These are phyloP conservation scores for Chascanopsetta lugubris DNA, from an alignment of 2,113 vertebrate species.

Conservation along the genomic window DNA sequence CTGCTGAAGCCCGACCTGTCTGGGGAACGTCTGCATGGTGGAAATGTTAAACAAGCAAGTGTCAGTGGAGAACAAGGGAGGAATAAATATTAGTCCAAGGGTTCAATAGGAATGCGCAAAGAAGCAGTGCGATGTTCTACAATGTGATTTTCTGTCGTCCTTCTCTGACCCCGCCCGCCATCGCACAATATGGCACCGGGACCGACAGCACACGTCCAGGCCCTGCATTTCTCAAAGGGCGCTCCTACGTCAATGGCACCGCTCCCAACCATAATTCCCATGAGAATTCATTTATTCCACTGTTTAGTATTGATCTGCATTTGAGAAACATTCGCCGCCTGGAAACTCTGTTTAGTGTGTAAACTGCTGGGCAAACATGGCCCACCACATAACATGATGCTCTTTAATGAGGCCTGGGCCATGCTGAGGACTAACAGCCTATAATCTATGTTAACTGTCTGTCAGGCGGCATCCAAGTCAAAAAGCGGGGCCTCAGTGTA, in stretches of 20 bases:
- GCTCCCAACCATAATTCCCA: constrained; percentile 61
- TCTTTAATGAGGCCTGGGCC: constrained; percentile 57
- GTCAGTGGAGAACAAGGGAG: constrained; percentile 52
- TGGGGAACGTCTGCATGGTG: constrained; percentile 59
- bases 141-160: constrained; percentile 29
- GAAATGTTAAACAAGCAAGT: constrained; percentile 63
- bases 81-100: constrained; percentile 49
- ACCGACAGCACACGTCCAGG: constrained; percentile 21
- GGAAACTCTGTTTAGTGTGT: constrained; percentile 69
- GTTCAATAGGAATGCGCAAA: constrained; percentile 48
- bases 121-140: constrained; percentile 22
- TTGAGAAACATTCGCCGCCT: constrained; percentile 61
- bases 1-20: constrained; percentile 44
- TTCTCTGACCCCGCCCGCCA: constrained; percentile 3
- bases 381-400: constrained; percentile 58
- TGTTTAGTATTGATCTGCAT: constrained; percentile 68
- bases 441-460: constrained; percentile 58
- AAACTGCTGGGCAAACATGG: constrained; percentile 68
- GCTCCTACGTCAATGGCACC: constrained; percentile 54
- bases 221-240: constrained; percentile 40
- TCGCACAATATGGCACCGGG: constrained; percentile 19
- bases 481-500: constrained; percentile 33
- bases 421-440: constrained; percentile 36
- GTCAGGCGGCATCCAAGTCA: constrained; percentile 62
- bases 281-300: constrained; percentile 65